Conservation (phyloP, 2,113 vertebrate genomes). For the Melospiza georgiana region DNA sequence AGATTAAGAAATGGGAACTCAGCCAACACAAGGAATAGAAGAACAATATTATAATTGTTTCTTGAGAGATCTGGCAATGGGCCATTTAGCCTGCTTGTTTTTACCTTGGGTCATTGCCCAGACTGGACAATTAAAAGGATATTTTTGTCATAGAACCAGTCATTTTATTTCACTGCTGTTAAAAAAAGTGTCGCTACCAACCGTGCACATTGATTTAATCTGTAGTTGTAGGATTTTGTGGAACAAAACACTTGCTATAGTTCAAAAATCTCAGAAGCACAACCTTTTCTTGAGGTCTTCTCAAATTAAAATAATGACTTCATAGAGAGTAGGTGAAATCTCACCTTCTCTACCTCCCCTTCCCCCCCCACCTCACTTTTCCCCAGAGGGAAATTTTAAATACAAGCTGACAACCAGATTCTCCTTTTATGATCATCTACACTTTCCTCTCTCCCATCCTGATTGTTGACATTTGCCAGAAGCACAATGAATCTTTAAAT, state of each 20-base stretch:
- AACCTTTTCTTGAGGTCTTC: neutral
- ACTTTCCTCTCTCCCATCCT: neutral
- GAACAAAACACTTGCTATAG: neutral
- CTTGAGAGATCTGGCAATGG: conserved; percentile 63
- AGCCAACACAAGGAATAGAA: conserved; percentile 59
- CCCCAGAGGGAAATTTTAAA: neutral
- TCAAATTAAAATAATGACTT: neutral
- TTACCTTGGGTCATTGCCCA: conserved; percentile 70
- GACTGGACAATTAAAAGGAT: conserved; percentile 72
- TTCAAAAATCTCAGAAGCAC: neutral
- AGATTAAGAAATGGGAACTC: conserved; percentile 63
- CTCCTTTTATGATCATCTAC: neutral
- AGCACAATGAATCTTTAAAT: conserved; percentile 38
- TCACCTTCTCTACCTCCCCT: neutral
- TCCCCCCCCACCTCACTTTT: neutral
- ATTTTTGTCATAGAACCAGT: conserved; percentile 52
- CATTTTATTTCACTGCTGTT: conserved; percentile 61
- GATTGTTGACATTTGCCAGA: neutral
- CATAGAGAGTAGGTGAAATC: neutral
- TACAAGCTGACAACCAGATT: neutral
- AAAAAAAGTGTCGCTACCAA: conserved; percentile 50
- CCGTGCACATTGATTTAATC: conserved; percentile 25
- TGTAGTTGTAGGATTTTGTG: conserved; percentile 10
- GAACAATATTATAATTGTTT: conserved; percentile 64
- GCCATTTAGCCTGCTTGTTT: conserved; percentile 68